These are phyloP conservation scores for Nerophis lumbriciformis DNA, from an alignment of 2,113 vertebrate genomes.

Conservation along the genomic window DNA sequence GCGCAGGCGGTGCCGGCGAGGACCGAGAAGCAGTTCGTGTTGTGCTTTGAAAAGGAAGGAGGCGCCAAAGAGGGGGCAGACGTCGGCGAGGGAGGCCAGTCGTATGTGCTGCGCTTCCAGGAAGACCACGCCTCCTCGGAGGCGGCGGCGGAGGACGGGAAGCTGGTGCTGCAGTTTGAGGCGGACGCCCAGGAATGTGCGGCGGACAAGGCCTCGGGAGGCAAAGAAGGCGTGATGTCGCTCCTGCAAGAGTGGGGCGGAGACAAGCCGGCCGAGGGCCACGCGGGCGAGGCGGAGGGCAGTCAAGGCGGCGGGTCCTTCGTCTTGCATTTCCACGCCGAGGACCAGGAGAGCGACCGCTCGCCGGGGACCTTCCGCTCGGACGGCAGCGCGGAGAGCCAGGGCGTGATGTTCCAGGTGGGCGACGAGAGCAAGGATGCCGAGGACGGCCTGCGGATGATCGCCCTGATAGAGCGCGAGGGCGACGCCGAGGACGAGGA, in stretches of 20 bases:
- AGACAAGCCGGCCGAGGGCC: constrained; percentile 43
- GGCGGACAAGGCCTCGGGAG: constrained; percentile 38
- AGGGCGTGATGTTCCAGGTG: constrained; percentile 73
- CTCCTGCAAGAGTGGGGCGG: constrained; percentile 67
- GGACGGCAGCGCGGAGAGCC: constrained; percentile 41
- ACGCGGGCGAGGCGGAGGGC: constrained; percentile 26
- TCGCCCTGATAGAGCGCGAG: constrained; percentile 69
- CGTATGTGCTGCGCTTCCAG: constrained; percentile 70
- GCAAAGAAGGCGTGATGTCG: constrained; percentile 64
- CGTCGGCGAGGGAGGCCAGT: constrained; percentile 43
- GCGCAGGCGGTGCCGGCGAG: constrained; percentile 29
- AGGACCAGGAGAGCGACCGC: constrained; percentile 42
- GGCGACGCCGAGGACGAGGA: constrained; percentile 48
- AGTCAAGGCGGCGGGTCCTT: constrained; percentile 57
- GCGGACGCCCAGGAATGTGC: constrained; percentile 50
- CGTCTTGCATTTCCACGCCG: constrained; percentile 71
- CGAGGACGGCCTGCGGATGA: constrained; percentile 73
- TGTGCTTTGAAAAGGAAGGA: constrained; percentile 67
- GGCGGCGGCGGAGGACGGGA: constrained; percentile 34
- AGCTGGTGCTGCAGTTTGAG: constrained; percentile 68
- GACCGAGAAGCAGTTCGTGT: constrained; percentile 65
- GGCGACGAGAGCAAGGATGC: constrained; percentile 55
- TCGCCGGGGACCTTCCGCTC: constrained; percentile 25
- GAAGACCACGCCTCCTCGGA: constrained; percentile 33
- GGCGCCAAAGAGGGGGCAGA: constrained; percentile 44